Evolutionary conservation across 1,140 invertebrate genomes (phyloP), one percentile per base, ranked within the genome.

Genomic region (Trichomalopsis sarcophagae): DNA sequence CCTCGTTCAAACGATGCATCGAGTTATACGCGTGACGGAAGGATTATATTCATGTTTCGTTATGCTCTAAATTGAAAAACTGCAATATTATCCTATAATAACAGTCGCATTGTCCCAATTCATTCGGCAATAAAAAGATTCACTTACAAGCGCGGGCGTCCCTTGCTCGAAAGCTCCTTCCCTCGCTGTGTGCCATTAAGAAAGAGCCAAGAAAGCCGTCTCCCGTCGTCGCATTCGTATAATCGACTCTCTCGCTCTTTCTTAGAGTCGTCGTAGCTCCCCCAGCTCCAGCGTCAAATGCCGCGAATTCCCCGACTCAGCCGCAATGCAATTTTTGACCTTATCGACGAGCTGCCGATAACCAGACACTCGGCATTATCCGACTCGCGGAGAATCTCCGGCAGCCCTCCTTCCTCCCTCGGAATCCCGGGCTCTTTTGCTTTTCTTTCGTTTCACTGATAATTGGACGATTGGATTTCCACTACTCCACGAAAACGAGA

Each of bases 321-420:
- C 36, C 23, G 62, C 36, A 73, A 78, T 84, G 82, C 76, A 84
- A 77, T 84, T 84, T 84, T 84, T 84, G 40, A 79, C 44, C 76
- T 73, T 73, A 84, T 78, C 82, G 75, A 84, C 62, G 75, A 78
- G 33, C 76, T 84, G 82, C 76, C 82, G 75, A 84, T 84, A 84
- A 79, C 82, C 82, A 79, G 76, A 73, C 66, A 44, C 75, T 36
- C 44, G 27, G 62, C 66, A 69, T 77, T 77, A 55, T 69, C 71
- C 47, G 47, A 50, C 44, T 77, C 81, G 71, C 77, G 82, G 77
- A 82, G 77, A 86, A 76, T 82, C 11, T 40, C 27, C 27, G 1
- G 27, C 27, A 62, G 55, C 80, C 80, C 21, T 13, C 27, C 68
- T 75, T 33, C 44, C 69, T 40, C 30, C 66, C n/a, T 75, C 2